Evolutionary conservation across 2,888 invertebrate species (phyloP).

Genomic region (Lasioglossum zephyrum): DNA sequence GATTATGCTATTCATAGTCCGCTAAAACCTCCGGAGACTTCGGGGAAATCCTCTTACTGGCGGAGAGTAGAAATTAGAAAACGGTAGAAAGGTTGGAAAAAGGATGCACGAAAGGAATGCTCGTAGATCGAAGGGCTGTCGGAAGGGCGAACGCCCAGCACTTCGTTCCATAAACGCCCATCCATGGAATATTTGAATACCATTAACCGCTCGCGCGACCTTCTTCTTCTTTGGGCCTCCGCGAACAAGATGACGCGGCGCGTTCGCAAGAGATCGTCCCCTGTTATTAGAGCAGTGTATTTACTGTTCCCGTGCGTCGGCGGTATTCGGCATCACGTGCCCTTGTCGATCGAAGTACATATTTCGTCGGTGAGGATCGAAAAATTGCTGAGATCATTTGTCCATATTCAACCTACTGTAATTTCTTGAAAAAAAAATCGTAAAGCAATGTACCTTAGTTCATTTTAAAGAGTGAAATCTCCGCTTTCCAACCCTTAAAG

Average conservation of each 20-base stretch:
- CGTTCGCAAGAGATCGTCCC: constrained; percentile 62
- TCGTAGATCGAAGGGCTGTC: constrained; percentile 61
- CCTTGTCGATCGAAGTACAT: background rate
- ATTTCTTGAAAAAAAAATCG: accelerated
- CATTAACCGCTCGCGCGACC: constrained; percentile 71
- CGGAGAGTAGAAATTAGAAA: background rate
- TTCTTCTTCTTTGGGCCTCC: constrained; percentile 50
- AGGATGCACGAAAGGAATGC: constrained; percentile 10
- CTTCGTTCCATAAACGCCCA: constrained; percentile 78
- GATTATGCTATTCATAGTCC: constrained; percentile 22
- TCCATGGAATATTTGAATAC: constrained; percentile 76
- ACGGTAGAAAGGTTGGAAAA: background rate
- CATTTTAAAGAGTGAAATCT: background rate
- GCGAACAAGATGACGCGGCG: constrained; percentile 58
- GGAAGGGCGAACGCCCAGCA: constrained; percentile 74
- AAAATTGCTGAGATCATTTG: background rate
- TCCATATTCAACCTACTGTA: background rate
- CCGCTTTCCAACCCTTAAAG: background rate
- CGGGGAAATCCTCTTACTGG: background rate
- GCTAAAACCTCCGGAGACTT: background rate
- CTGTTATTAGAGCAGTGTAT: constrained; percentile 69
- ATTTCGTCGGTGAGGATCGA: background rate
- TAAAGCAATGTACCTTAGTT: background rate
- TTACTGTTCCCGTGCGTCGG: background rate
- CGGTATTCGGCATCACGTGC: background rate